Evolutionary conservation across 30 jellyfish, hydroid and myxozoan species (phyloP).

Genomic region (Cassiopea xamachana): DNA sequence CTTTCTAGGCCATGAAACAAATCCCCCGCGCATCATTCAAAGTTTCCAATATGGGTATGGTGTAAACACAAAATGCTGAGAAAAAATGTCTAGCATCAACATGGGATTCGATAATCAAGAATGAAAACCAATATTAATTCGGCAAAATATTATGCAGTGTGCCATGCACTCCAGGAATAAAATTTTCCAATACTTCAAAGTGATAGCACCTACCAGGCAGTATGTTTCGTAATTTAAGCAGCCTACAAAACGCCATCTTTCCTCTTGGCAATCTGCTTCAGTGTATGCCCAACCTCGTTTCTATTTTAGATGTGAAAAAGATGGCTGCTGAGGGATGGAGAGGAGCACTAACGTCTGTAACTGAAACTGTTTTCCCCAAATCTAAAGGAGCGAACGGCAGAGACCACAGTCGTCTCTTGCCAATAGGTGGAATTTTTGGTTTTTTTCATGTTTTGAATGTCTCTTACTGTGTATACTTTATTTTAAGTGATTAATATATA

Average conservation of each 20-base stretch:
- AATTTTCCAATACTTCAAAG: background rate
- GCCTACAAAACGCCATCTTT: constrained; percentile 70
- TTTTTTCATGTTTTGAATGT: too few species aligned
- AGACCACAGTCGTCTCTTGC: constrained; percentile 47
- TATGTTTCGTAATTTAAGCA: constrained; percentile 42
- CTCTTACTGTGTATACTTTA: background rate
- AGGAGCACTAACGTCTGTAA: constrained; percentile 62
- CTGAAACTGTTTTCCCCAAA: constrained; percentile 81
- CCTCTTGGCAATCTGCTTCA: background rate
- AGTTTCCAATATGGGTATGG: too few species aligned
- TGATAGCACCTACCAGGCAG: constrained; percentile 43
- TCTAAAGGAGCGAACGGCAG: constrained; percentile 24
- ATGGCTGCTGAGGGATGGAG: constrained; percentile 84
- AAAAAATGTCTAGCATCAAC: too few species aligned
- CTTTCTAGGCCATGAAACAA: too few species aligned
- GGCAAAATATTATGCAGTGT: too few species aligned
- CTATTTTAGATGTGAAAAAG: background rate
- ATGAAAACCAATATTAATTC: too few species aligned
- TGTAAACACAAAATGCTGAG: too few species aligned
- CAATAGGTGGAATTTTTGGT: constrained; percentile 35
- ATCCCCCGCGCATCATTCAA: too few species aligned
- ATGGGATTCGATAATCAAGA: too few species aligned
- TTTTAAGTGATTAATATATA: too few species aligned
- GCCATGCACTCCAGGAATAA: too few species aligned
- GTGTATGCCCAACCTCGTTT: background rate